These are phyloP conservation scores for Nomada flava DNA, from an alignment of 2,888 invertebrate species.

Conservation along the genomic window DNA sequence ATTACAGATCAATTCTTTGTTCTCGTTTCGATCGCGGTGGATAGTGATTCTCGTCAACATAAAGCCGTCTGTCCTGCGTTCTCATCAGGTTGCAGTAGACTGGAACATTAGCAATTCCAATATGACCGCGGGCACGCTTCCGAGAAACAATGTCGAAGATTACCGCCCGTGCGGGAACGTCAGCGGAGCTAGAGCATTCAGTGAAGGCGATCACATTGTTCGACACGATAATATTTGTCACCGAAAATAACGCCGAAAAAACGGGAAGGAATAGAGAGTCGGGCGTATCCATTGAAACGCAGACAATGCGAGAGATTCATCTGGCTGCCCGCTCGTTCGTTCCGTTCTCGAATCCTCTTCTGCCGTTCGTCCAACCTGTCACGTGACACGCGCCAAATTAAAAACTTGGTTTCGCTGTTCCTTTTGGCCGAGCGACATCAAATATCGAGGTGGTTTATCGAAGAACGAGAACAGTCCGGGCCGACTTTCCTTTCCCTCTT, in stretches of 20 bases:
- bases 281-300: constrained; percentile 80
- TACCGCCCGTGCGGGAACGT: constrained; percentile 70
- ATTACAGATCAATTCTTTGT: constrained; percentile 28
- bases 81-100: constrained; percentile 57
- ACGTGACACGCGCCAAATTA: constrained; percentile 79
- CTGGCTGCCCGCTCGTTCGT: constrained; percentile 75
- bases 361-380: constrained; percentile 69
- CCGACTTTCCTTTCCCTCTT: constrained; percentile 16
- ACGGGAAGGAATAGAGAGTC: constrained; percentile 77
- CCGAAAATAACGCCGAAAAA: constrained; percentile 82
- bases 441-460: constrained; percentile 78
- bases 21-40: constrained; percentile 43
- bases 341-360: constrained; percentile 61
- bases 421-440: constrained; percentile 64
- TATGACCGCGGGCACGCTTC: constrained; percentile 79
- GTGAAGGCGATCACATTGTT: constrained; percentile 82
- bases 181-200: constrained; percentile 69
- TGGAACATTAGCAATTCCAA: constrained; percentile 80
- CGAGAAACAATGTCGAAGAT: constrained; percentile 82
- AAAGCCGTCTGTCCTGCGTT: constrained; percentile 45
- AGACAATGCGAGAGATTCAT: constrained; percentile 83
- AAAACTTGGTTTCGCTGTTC: constrained; percentile 79
- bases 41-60: constrained; percentile 41
- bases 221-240: constrained; percentile 84
- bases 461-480: constrained; percentile 49